Evolutionary conservation across 2,113 vertebrate species (phyloP).

Genomic region (Arenaria interpres): DNA sequence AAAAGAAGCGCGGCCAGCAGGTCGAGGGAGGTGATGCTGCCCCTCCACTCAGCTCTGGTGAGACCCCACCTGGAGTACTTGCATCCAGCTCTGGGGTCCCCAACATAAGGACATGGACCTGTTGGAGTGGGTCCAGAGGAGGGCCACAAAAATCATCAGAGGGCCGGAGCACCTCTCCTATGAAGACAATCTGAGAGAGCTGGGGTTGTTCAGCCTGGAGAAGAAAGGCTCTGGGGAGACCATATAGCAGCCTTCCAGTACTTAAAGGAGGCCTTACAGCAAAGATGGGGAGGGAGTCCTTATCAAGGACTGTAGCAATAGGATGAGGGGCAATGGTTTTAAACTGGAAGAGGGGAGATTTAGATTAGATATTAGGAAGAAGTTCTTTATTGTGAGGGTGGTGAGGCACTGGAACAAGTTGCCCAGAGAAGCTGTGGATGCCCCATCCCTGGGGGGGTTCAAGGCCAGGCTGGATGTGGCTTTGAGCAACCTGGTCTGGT

Average conservation of each 20-base stretch:
- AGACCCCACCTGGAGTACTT: neutral
- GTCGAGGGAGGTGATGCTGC: neutral
- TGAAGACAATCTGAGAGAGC: neutral
- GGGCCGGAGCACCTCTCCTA: neutral
- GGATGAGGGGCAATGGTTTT: neutral
- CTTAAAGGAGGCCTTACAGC: neutral
- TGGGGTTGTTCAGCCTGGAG: neutral
- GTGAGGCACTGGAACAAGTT: neutral
- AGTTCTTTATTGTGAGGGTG: neutral
- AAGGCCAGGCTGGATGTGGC: neutral
- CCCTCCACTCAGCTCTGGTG: neutral
- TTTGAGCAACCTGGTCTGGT: neutral
- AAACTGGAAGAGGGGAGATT: neutral
- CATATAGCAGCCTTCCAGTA: neutral
- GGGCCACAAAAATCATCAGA: neutral
- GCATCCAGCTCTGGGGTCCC: neutral
- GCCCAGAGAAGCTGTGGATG: neutral
- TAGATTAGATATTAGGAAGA: neutral
- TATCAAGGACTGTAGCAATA: neutral
- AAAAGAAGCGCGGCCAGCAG: neutral
- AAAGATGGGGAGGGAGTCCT: neutral
- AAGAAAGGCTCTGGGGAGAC: neutral
- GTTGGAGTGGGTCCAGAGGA: neutral
- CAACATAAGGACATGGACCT: neutral
- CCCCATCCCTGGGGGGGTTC: neutral